These are phyloP conservation scores for Erithacus rubecula DNA, from an alignment of 2,797 vertebrate genomes.

Conservation along the genomic window DNA sequence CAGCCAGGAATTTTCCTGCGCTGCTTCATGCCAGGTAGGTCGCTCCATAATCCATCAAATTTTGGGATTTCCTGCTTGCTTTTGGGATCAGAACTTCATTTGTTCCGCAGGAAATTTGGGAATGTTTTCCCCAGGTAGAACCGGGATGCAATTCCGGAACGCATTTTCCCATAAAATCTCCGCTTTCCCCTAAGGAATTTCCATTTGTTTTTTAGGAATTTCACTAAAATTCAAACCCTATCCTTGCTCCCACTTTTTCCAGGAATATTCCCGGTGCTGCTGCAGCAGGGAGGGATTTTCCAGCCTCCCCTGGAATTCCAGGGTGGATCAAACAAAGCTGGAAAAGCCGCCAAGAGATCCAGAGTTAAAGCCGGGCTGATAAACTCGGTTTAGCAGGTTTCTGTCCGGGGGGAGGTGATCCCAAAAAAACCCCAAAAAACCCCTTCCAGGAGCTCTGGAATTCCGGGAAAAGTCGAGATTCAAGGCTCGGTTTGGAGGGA, in stretches of 20 bases:
- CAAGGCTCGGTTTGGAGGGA: neutral
- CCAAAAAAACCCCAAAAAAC: too few relatives aligned
- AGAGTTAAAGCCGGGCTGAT: neutral
- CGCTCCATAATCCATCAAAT: rapidly evolving
- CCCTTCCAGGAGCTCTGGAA: neutral
- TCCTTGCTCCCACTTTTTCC: neutral
- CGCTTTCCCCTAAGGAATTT: neutral
- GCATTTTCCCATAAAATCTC: neutral
- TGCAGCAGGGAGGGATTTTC: neutral
- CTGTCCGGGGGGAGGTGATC: neutral
- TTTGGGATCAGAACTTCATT: neutral
- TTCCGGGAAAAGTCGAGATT: neutral
- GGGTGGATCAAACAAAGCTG: neutral
- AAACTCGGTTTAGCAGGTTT: neutral
- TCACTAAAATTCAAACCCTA: too few relatives aligned
- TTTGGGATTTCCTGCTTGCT: neutral
- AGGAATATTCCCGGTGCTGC: neutral
- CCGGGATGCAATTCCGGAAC: too few relatives aligned
- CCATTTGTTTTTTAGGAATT: neutral
- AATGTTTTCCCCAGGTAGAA: neutral
- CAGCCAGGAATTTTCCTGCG: neutral
- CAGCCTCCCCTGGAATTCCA: neutral
- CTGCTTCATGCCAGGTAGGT: neutral
- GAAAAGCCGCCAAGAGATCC: neutral
- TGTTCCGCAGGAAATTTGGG: neutral